phyloP scores from a whole-genome alignment of 1,140 invertebrate species.

The Bombus terrestris region DNA sequence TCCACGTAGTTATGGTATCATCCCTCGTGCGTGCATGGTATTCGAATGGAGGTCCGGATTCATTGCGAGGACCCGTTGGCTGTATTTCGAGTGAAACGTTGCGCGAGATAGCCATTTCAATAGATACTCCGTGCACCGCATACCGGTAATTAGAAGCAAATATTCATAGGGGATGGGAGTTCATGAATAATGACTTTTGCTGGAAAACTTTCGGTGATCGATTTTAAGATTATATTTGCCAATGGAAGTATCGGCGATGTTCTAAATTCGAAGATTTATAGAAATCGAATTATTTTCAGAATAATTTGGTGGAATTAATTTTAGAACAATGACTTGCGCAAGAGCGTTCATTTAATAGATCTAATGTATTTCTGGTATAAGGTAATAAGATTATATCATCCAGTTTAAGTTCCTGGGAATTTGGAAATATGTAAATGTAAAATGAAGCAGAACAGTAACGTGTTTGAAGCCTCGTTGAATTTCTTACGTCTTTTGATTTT shows the following conservation, averaged over 20 bases:
- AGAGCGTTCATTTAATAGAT: too few relatives aligned
- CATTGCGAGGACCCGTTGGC: constrained; percentile 11
- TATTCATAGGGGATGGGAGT: constrained; percentile 1
- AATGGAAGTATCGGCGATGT: not conserved
- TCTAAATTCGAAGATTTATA: not conserved
- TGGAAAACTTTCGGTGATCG: not conserved
- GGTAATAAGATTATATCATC: too few relatives aligned
- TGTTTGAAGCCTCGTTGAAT: not conserved
- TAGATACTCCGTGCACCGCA: constrained; percentile 6
- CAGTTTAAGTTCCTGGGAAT: too few relatives aligned
- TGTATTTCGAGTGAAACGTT: constrained; percentile 17
- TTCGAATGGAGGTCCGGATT: constrained; percentile 46
- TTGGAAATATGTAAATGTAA: too few relatives aligned
- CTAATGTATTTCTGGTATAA: too few relatives aligned
- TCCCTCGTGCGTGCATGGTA: constrained; percentile 64
- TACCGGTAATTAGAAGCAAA: constrained; percentile 11
- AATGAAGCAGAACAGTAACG: too few relatives aligned
- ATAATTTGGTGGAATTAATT: not conserved
- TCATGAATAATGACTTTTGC: not conserved
- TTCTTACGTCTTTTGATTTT: not conserved
- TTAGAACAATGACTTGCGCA: too few relatives aligned
- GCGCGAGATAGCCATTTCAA: constrained; percentile 29
- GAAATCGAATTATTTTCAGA: not conserved
- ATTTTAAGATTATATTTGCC: not conserved
- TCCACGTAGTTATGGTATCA: constrained; percentile 62